phyloP scores from a whole-genome alignment of 2,113 vertebrate genomes.

The Muntiacus reevesi region DNA sequence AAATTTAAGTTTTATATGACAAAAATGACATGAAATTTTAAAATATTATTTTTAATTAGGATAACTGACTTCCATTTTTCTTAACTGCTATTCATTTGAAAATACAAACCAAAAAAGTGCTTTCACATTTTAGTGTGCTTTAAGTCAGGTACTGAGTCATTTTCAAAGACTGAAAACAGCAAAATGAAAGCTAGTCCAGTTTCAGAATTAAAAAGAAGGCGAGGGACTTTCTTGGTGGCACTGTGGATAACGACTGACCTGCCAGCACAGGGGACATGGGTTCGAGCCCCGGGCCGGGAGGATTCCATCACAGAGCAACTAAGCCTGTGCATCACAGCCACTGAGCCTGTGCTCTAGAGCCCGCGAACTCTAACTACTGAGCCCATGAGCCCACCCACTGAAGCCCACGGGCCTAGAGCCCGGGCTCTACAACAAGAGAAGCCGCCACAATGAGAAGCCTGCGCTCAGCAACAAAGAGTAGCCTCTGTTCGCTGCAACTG shows the following conservation, averaged over 20 bases:
- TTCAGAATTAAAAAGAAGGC: background rate
- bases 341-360: background rate
- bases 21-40: background rate
- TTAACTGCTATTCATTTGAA: background rate
- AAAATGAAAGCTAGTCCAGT: background rate
- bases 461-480: fast-evolving
- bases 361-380: too few species aligned
- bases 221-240: background rate
- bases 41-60: background rate
- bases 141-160: background rate
- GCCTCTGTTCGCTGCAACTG: background rate
- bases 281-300: background rate
- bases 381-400: background rate
- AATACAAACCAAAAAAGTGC: background rate
- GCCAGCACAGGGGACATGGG: background rate
- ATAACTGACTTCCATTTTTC: background rate
- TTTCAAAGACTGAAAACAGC: background rate
- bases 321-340: background rate
- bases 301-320: background rate
- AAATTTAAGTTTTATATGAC: background rate
- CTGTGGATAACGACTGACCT: background rate
- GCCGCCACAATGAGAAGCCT: background rate
- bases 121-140: background rate
- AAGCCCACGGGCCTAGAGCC: background rate
- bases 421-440: fast-evolving